Conservation (phyloP, 2,888 invertebrate species). For the Hymenopus coronatus region DNA sequence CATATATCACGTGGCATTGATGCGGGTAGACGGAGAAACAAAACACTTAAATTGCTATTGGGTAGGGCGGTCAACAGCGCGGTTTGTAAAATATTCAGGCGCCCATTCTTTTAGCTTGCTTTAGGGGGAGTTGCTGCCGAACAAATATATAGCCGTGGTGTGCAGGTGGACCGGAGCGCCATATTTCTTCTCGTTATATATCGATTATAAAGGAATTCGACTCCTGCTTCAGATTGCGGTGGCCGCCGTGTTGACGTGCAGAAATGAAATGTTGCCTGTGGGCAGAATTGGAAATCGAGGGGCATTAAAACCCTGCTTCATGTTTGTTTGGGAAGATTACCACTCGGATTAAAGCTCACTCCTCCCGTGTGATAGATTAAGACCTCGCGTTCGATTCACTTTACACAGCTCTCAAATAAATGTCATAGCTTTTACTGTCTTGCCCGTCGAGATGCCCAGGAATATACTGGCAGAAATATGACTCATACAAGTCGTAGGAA, state of each 20-base stretch:
- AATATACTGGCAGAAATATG: too few species aligned
- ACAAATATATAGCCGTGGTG: not conserved
- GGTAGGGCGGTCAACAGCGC: not conserved
- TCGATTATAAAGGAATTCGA: constrained; percentile 4
- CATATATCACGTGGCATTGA: constrained; percentile 10
- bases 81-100: constrained; percentile 10
- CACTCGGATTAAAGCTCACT: not conserved
- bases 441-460: too few species aligned
- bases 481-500: too few species aligned
- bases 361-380: too few species aligned
- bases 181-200: constrained; percentile 17
- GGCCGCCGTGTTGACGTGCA: not conserved
- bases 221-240: not conserved
- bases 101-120: not conserved
- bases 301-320: not conserved
- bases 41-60: constrained; percentile 18
- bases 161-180: constrained; percentile 2
- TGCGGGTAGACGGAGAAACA: constrained; percentile 2
- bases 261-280: constrained; percentile 2
- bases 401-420: too few species aligned
- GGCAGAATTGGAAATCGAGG: not conserved
- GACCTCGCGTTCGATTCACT: too few species aligned
- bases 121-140: not conserved
- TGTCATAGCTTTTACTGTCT: too few species aligned
- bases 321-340: not conserved